Evolutionary conservation across 2,888 invertebrate genomes (phyloP).

Genomic region (Lasioglossum morio): DNA sequence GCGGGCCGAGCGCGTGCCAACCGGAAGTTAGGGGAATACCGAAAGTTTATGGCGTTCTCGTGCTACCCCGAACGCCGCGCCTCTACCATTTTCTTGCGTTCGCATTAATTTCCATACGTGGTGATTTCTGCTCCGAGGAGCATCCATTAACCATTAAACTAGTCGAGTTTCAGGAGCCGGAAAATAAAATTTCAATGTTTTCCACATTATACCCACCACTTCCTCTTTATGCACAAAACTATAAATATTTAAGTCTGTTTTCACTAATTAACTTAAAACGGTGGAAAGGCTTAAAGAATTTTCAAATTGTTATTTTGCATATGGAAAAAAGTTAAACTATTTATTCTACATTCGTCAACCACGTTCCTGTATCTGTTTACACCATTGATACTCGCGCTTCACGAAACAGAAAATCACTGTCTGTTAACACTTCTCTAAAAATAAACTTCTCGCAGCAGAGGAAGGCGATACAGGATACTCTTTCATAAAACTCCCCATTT

Average conservation of each 20-base stretch:
- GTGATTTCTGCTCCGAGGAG: background rate
- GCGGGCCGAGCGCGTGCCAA: constrained; percentile 3
- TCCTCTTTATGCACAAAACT: background rate
- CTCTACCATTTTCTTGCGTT: constrained; percentile 2
- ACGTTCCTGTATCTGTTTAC: too few species aligned
- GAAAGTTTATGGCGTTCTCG: constrained; percentile 46
- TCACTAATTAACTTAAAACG: too few species aligned
- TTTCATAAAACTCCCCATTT: background rate
- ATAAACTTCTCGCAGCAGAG: background rate
- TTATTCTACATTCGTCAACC: too few species aligned
- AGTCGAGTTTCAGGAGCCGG: background rate
- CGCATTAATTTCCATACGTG: constrained; percentile 45
- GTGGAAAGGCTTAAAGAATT: too few species aligned
- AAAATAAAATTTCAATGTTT: background rate
- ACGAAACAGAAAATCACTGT: background rate
- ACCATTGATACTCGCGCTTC: too few species aligned
- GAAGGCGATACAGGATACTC: background rate
- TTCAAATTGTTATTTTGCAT: too few species aligned
- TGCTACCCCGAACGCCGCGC: constrained; percentile 10
- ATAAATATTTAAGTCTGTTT: background rate
- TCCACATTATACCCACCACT: background rate
- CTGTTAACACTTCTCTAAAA: background rate
- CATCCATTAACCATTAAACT: background rate
- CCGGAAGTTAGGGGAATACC: constrained; percentile 37
- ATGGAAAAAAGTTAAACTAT: too few species aligned